Evolutionary conservation across 2,113 vertebrate species (phyloP).

Genomic region (Brevimyrus niger): DNA sequence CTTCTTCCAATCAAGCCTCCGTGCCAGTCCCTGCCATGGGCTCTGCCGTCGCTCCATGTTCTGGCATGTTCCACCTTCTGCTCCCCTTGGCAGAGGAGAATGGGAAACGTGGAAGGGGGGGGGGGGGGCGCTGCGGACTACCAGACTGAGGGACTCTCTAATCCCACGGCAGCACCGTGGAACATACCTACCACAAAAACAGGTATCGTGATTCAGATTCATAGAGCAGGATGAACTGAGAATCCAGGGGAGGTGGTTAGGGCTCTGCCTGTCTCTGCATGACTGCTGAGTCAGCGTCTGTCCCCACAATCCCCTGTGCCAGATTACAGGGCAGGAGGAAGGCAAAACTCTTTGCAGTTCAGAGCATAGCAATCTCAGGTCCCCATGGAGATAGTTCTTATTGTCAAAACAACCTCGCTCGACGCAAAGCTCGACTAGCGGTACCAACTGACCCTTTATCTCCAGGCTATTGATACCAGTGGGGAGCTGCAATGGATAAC

Average conservation of each 20-base stretch:
- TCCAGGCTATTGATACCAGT: not conserved
- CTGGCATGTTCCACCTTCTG: constrained; percentile 49
- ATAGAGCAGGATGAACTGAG: not conserved
- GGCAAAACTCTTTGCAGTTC: not conserved
- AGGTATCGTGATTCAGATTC: not conserved
- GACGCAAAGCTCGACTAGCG: not conserved
- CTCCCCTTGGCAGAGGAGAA: constrained; percentile 36
- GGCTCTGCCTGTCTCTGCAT: not conserved
- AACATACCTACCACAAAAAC: not conserved
- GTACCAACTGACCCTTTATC: not conserved
- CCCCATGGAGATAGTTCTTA: not conserved
- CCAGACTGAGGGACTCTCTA: constrained; percentile 33
- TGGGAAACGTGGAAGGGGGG: not conserved
- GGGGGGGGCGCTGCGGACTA: constrained; percentile 29
- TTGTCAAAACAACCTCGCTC: not conserved
- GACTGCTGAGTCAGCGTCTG: not conserved
- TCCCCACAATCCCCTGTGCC: not conserved
- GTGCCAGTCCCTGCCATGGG: constrained; percentile 15
- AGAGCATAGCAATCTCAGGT: not conserved
- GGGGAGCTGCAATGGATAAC: not conserved
- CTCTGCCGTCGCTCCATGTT: constrained; percentile 34
- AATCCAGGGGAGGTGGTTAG: not conserved
- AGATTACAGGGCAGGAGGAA: not conserved
- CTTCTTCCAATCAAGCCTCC: constrained; percentile 3
- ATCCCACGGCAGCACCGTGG: constrained; percentile 30